A percentile compares a stretch with the other conserved stretches of the same genome.
Evolutionary conservation across 2,888 invertebrate species (phyloP).

Genomic region (Torymus aiolomorphi): DNA sequence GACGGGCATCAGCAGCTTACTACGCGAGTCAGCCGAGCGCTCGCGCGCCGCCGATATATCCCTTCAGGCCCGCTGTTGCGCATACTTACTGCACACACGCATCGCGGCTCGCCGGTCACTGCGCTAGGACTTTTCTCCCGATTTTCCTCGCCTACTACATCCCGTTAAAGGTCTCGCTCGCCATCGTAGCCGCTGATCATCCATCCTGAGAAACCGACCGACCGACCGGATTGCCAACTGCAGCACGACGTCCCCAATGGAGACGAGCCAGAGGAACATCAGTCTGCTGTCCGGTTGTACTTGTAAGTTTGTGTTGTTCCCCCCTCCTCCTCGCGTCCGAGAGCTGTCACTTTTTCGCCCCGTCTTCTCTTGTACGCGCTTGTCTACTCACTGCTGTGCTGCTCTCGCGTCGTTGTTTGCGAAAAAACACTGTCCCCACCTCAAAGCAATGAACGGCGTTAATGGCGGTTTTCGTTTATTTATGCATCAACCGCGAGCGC

Average conservation of each 20-base stretch:
- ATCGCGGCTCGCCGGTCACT: too few species aligned
- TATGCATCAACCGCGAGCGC: constrained; percentile 49
- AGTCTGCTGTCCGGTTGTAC: constrained; percentile 66
- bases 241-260: constrained; percentile 42
- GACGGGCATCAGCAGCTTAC: background rate
- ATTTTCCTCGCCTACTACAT: too few species aligned
- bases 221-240: background rate
- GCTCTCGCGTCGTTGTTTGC: background rate
- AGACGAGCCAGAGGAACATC: constrained; percentile 65
- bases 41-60: background rate
- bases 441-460: constrained; percentile 67
- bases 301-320: constrained; percentile 65
- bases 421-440: background rate
- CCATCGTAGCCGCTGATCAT: too few species aligned
- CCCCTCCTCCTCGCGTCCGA: background rate
- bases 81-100: too few species aligned
- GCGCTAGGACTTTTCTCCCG: too few species aligned
- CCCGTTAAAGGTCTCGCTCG: too few species aligned
- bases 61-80: too few species aligned
- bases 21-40: constrained; percentile 36
- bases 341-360: background rate
- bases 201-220: too few species aligned
- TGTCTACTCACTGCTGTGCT: background rate
- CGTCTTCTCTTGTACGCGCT: constrained; percentile 7
- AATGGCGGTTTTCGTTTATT: constrained; percentile 74